Conservation (phyloP, 2,888 invertebrate species). For the Listrodromus nycthemerus region DNA sequence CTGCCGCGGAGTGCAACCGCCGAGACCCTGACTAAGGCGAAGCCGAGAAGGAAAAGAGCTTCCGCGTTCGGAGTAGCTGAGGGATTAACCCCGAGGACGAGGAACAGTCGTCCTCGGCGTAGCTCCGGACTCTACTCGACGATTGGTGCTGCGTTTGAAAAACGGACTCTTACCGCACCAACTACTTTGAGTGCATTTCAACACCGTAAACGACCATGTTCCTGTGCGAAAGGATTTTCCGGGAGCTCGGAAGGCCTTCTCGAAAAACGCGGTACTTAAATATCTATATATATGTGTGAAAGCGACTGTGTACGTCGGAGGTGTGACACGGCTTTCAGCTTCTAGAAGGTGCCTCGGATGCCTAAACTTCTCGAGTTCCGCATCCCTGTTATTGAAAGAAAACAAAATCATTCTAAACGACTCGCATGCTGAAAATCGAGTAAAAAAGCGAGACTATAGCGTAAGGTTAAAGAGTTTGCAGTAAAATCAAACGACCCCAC, state of each 20-base stretch:
- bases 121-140: slow-evolving; percentile 27
- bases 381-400: not conserved
- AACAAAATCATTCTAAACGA: not conserved
- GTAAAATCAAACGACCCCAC: not conserved
- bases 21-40: slow-evolving; percentile 26
- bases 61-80: slow-evolving; percentile 47
- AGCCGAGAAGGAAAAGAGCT: slow-evolving; percentile 44
- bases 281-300: not conserved
- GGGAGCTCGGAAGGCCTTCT: slow-evolving; percentile 8
- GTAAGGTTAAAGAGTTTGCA: not conserved
- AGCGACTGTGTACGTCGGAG: not conserved
- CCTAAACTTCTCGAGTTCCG: not conserved
- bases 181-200: slow-evolving; percentile 55
- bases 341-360: not conserved
- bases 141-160: slow-evolving; percentile 45
- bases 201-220: slow-evolving; percentile 7
- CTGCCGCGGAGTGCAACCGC: slow-evolving; percentile 30
- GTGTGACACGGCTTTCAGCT: not conserved
- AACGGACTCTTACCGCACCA: slow-evolving; percentile 15
- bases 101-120: slow-evolving; percentile 30
- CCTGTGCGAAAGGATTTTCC: slow-evolving; percentile 5
- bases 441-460: not conserved
- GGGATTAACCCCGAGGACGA: slow-evolving; percentile 51
- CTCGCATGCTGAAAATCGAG: not conserved
- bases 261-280: not conserved